These are phyloP conservation scores for Motacilla tschutschensis DNA, from an alignment of 2,113 vertebrate genomes.

Conservation along the genomic window DNA sequence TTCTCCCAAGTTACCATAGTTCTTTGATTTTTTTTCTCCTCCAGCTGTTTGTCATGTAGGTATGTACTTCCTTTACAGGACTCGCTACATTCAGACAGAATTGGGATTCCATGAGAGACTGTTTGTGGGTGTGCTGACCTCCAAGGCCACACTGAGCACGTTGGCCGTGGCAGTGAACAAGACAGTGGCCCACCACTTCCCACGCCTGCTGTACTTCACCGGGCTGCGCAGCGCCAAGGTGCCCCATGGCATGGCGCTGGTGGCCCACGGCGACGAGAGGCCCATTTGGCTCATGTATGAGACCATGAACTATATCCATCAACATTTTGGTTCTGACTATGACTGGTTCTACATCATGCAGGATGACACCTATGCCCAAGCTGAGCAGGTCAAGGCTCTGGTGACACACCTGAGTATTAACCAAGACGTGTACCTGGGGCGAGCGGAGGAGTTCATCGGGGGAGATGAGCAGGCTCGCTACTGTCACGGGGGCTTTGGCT, in stretches of 20 bases:
- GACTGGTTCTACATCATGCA: conserved; percentile 97
- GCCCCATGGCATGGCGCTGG: conserved; percentile 89
- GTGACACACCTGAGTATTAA: conserved; percentile 88
- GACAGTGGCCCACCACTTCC: conserved; percentile 90
- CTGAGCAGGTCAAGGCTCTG: conserved; percentile 84
- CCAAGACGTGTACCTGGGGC: conserved; percentile 89
- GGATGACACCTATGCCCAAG: conserved; percentile 92
- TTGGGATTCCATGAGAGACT: conserved; percentile 93
- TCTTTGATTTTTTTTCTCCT: background rate
- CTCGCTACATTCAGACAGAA: conserved; percentile 95
- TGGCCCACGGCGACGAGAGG: conserved; percentile 90
- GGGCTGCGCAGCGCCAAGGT: conserved; percentile 87
- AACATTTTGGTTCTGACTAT: conserved; percentile 87
- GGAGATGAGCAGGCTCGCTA: conserved; percentile 89
- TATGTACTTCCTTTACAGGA: conserved; percentile 71
- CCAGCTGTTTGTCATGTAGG: background rate
- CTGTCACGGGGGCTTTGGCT: conserved; percentile 94
- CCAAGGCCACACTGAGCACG: conserved; percentile 85
- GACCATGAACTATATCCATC: conserved; percentile 88
- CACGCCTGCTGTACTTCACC: conserved; percentile 89
- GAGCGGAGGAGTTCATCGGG: conserved; percentile 92
- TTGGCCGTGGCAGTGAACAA: conserved; percentile 93
- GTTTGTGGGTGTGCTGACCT: conserved; percentile 89
- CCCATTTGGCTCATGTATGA: conserved; percentile 98
- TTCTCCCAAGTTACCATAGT: background rate